Evolutionary conservation across 2,888 invertebrate genomes (phyloP), one percentile per base, ranked within the genome.

Genomic region (Melangyna quadrimaculata): DNA sequence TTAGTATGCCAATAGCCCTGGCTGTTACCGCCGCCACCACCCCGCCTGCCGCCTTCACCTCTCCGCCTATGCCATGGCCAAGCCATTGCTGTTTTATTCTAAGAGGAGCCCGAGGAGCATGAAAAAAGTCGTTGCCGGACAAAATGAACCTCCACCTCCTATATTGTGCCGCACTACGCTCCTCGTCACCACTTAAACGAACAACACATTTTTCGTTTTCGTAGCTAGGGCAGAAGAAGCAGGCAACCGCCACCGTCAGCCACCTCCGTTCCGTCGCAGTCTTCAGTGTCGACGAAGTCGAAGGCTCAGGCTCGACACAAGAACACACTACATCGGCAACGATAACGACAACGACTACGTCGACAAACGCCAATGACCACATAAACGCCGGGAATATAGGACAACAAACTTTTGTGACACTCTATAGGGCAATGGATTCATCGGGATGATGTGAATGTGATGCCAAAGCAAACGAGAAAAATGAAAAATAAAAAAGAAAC

Each of bases 381-480:
- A 87, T 87, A 87, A 87, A 81, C 78, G 87, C 82, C 48, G 45
- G 82, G 82, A 87, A 87, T 87, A 87, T 87, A 87, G 87, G 87
- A 87, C 87, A 87, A 87, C 82, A 87, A 87, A 87, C 87, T 87
- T 87, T 87, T 87, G 87, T 87, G 87, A 87, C 87, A 87, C 87
- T 87, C 87, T 82, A 87, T 87, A 87, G 87, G 81, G 82, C 87
- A 87, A 87, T 87, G 87, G 87, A 82, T 87, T 82, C 87, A 87
- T 82, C 82, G 87, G 87, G 87, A 87, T 87, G 82, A 87, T 82
- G 82, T 82, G 87, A 87, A 87, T 87, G 87, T 74, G 86, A 86
- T 86, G 81, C 77, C 73, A 86, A 86, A 81, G 86, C 81, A 65
- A 61, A 86, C 72, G 67, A 69, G 79, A 35, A 63, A 78, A n/a